phyloP scores from a whole-genome alignment of 1,140 invertebrate genomes.

The Micrasema minimum region DNA sequence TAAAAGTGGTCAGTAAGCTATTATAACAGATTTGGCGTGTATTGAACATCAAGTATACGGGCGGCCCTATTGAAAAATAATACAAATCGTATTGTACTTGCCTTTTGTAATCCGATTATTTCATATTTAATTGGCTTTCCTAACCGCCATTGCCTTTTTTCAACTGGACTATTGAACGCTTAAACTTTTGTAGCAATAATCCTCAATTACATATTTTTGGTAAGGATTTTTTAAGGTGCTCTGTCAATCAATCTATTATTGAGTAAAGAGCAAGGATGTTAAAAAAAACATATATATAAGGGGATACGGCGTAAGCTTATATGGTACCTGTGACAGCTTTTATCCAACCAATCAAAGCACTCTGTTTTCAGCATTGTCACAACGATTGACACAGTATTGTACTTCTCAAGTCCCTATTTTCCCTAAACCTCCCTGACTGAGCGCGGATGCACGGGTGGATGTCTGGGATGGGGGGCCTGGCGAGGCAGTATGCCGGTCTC shows the following conservation, averaged over 20 bases:
- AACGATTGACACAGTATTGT: too few species aligned
- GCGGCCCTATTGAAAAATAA: conserved; percentile 13
- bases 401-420: too few species aligned
- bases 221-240: background rate
- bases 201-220: too few species aligned
- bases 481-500: too few species aligned
- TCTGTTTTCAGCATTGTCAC: too few species aligned
- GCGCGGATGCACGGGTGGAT: too few species aligned
- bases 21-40: background rate
- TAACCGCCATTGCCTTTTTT: conserved; percentile 12
- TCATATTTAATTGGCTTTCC: conserved; percentile 8
- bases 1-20: conserved; percentile 4
- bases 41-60: conserved; percentile 24
- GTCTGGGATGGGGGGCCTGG: too few species aligned
- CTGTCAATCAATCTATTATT: background rate
- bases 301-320: background rate
- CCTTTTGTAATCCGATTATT: conserved; percentile 27
- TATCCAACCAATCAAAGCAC: too few species aligned
- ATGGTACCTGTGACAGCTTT: background rate
- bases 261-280: background rate
- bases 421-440: too few species aligned
- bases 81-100: background rate
- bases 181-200: background rate
- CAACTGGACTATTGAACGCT: background rate
- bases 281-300: background rate